phyloP scores from a whole-genome alignment of 1,140 invertebrate species.

The Dysdera silvatica region DNA sequence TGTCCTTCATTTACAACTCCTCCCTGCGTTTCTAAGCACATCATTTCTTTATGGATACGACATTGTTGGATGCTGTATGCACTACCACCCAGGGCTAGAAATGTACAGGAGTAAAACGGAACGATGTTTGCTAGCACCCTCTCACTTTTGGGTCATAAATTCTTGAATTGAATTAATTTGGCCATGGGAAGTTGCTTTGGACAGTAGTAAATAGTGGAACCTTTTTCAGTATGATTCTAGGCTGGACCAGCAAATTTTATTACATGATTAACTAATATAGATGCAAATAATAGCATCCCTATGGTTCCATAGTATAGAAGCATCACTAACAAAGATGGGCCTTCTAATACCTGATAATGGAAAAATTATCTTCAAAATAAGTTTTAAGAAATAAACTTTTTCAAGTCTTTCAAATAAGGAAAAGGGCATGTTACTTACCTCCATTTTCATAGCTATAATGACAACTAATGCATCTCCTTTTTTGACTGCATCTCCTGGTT shows the following conservation, averaged over 20 bases:
- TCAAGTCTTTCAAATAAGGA: background rate
- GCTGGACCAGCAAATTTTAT: background rate
- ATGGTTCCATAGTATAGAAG: background rate
- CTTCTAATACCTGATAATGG: background rate
- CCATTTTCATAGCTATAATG: constrained; percentile 99
- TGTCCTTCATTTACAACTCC: too few species aligned
- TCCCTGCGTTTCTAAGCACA: too few species aligned
- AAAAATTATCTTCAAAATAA: background rate
- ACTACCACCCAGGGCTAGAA: too few species aligned
- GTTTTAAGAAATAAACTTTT: background rate
- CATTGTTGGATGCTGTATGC: too few species aligned
- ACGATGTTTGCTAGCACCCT: too few species aligned
- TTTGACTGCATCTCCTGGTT: constrained; percentile 65
- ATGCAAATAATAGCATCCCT: background rate
- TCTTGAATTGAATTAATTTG: too few species aligned
- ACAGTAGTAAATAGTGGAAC: too few species aligned
- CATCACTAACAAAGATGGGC: background rate
- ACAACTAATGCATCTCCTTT: constrained; percentile 77
- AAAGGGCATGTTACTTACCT: constrained; percentile 51
- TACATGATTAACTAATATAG: background rate
- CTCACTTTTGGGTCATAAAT: too few species aligned
- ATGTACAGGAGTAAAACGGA: too few species aligned
- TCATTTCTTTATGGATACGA: too few species aligned
- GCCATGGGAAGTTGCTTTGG: too few species aligned
- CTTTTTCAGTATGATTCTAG: too few species aligned